phyloP scores from a whole-genome alignment of 2,888 invertebrate species.

The Epsilonema sp. region DNA sequence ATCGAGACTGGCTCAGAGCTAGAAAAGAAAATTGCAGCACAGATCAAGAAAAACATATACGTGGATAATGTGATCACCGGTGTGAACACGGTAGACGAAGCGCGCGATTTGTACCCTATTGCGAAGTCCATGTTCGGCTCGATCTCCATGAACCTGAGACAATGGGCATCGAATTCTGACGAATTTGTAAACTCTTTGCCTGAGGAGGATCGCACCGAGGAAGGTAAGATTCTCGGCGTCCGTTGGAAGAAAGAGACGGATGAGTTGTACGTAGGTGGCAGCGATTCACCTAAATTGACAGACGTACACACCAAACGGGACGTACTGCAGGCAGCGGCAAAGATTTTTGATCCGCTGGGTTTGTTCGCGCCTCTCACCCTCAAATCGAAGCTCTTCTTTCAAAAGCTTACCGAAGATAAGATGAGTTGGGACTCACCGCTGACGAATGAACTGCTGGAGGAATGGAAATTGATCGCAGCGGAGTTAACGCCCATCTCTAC shows the following conservation, averaged over 20 bases:
- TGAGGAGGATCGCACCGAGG: neutral
- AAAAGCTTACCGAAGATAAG: constrained; percentile 14
- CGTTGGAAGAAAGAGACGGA: neutral
- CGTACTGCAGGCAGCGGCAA: constrained; percentile 12
- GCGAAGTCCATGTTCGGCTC: constrained; percentile 10
- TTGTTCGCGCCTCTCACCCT: constrained; percentile 10
- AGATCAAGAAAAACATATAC: constrained; percentile 10
- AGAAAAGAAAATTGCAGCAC: neutral
- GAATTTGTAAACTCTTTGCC: neutral
- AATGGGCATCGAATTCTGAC: constrained; percentile 4
- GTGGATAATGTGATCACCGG: constrained; percentile 12
- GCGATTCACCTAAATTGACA: neutral
- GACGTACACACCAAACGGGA: constrained; percentile 9
- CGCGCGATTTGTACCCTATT: neutral
- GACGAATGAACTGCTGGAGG: constrained; percentile 4
- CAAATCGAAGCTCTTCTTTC: constrained; percentile 14
- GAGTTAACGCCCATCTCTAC: neutral
- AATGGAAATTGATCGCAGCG: constrained; percentile 2
- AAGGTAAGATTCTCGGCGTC: constrained; percentile 3
- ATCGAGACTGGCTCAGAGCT: no score
- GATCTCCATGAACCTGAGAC: constrained; percentile 6
- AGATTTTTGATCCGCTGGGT: constrained; percentile 14
- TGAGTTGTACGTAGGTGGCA: neutral
- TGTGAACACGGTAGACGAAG: constrained; percentile 6
- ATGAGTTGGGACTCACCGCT: constrained; percentile 15